Percentiles rank a stretch among this genome's conserved stretches.
Conservation (phyloP, 2,797 vertebrate genomes). For the Serranus cabrilla region DNA sequence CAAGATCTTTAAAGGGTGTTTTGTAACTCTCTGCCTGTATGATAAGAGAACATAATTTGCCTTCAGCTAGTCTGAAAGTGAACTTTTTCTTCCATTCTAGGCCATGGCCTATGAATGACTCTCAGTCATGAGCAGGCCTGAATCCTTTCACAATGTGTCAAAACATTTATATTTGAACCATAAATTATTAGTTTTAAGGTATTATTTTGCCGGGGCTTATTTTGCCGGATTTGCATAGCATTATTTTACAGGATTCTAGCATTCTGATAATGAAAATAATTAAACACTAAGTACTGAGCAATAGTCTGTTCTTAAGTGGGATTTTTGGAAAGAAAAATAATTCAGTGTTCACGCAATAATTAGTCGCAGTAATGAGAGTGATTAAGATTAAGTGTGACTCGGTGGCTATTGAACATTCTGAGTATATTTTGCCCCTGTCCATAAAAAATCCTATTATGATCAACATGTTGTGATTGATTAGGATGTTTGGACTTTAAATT, state of each 20-base stretch:
- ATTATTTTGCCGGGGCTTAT: slow-evolving; percentile 51
- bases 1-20: slow-evolving; percentile 3
- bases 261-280: slow-evolving; percentile 60
- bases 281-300: slow-evolving; percentile 37
- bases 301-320: slow-evolving; percentile 45
- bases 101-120: slow-evolving; percentile 7
- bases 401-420: slow-evolving; percentile 20
- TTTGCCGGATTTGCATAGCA: slow-evolving; percentile 56
- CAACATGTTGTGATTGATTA: slow-evolving; percentile 14
- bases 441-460: not conserved
- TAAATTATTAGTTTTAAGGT: slow-evolving; percentile 37
- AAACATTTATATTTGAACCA: slow-evolving; percentile 31
- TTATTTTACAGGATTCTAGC: slow-evolving; percentile 54
- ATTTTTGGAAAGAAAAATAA: slow-evolving; percentile 53
- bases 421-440: slow-evolving; percentile 9
- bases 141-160: slow-evolving; percentile 19
- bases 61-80: slow-evolving; percentile 29
- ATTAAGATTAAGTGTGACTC: slow-evolving; percentile 34
- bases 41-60: slow-evolving; percentile 31
- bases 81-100: slow-evolving; percentile 19
- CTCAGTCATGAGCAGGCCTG: slow-evolving; percentile 1
- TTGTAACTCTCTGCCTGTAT: slow-evolving; percentile 7
- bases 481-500: not conserved
- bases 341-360: slow-evolving; percentile 56
- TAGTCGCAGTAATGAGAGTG: slow-evolving; percentile 52